Percentiles rank a stretch among this genome's conserved stretches.
phyloP scores from a whole-genome alignment of 2,113 vertebrate genomes.

The Oreochromis aureus region DNA sequence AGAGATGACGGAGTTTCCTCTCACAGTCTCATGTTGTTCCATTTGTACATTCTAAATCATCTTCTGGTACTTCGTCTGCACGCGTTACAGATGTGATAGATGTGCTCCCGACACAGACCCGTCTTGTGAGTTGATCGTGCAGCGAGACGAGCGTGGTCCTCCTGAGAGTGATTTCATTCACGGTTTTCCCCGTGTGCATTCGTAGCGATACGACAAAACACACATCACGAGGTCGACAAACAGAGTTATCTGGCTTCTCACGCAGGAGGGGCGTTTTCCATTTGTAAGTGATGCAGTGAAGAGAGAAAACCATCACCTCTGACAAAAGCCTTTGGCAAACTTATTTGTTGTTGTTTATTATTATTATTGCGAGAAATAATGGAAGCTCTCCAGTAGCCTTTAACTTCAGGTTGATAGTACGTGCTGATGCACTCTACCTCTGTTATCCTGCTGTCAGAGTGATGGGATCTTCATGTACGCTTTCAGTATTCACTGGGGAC shows the following conservation, averaged over 20 bases:
- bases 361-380: neutral
- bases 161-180: neutral
- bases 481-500: neutral
- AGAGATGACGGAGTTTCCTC: neutral
- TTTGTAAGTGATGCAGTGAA: neutral
- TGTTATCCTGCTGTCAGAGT: neutral
- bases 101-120: neutral
- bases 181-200: neutral
- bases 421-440: neutral
- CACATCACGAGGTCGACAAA: constrained; percentile 9
- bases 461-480: neutral
- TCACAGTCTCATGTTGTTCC: neutral
- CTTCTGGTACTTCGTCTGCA: neutral
- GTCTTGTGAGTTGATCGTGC: neutral
- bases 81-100: neutral
- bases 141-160: neutral
- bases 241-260: neutral
- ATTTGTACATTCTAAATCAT: neutral
- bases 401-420: neutral
- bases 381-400: neutral
- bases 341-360: constrained; percentile 1
- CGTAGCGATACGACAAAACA: neutral
- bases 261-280: neutral
- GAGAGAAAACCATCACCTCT: neutral
- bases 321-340: neutral